Base-by-base conservation (phyloP, 2,113 vertebrate genomes). In the Cyprichromis sp. region DNA sequence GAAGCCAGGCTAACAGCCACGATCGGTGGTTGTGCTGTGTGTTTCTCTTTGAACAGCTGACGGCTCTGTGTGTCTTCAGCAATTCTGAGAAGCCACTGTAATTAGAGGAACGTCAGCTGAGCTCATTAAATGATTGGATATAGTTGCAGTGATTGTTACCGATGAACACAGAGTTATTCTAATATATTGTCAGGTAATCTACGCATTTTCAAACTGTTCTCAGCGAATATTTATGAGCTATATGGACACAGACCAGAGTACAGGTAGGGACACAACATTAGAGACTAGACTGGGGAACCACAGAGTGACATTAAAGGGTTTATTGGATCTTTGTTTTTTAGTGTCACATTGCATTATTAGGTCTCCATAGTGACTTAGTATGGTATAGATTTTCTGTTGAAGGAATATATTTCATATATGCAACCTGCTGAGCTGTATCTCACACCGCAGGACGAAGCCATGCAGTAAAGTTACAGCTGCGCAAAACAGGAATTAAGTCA, bases 211-310 rank as follows among this genome's bases (percentile, higher is more conserved):
- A 38, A 12, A 66, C 17, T 36, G 17, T 66, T 66, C 9, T 63
- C 59, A 19, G 31, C 0, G 0, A 66, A 0, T 36, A n/a, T 66
- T n/a, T 36, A 0, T 24, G 36, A 68, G 63, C 63, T 40, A 1
- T 40, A 16, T 24, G 4, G 66, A 4, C 66, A 42, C 66, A 71
- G 36, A 71, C 12, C 36, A 42, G 7, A 71, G 12, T 1, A 2
- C 63, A 9, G 2, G n/a, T 8, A 40, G 61, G 11, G 55, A 29
- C 63, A 13, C 63, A 21, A 68, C 34, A 8, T 38, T 21, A 68
- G 63, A 68, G 63, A 8, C 17, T 3, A 66, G 17, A 66, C 6
- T 38, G 31, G 61, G 34, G 31, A 12, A 3, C 63, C 63, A 40
- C 34, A 21, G 0, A 21, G n/a, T 6, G 63, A 71, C 36, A 42